These are phyloP conservation scores for Clarias batrachus DNA, from an alignment of 2,113 vertebrate genomes.

Conservation along the genomic window DNA sequence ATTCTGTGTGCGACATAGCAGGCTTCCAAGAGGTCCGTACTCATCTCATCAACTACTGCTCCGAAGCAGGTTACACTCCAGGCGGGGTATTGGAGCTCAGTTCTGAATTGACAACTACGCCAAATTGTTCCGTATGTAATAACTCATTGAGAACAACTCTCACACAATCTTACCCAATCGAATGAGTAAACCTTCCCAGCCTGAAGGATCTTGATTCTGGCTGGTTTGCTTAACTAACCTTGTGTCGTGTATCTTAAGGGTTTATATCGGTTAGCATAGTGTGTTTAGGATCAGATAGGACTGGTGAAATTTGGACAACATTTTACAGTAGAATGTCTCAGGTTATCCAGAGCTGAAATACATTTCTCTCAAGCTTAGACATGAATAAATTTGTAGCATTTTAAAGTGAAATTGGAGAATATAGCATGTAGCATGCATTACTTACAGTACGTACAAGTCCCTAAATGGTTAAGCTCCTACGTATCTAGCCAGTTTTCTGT, in stretches of 20 bases:
- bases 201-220: background rate
- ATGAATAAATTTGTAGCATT: background rate
- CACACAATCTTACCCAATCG: conserved; percentile 3
- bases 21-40: background rate
- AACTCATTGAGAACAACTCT: conserved; percentile 8
- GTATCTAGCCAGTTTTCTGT: no score
- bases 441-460: no score
- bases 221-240: conserved; percentile 19
- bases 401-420: background rate
- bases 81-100: background rate
- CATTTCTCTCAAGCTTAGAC: background rate
- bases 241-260: conserved; percentile 26
- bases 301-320: background rate
- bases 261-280: background rate
- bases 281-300: background rate
- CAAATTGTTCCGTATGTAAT: background rate
- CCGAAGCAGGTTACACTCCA: background rate
- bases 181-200: conserved; percentile 3
- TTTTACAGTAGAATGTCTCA: background rate
- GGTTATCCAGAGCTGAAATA: background rate
- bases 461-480: no score
- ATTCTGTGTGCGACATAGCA: conserved; percentile 7
- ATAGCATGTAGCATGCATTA: background rate
- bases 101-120: conserved; percentile 4
- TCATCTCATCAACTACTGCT: background rate